Evolutionary conservation across 2,797 vertebrate genomes (phyloP), one percentile per base, ranked within the genome.

Genomic region (Tapera naevia): DNA sequence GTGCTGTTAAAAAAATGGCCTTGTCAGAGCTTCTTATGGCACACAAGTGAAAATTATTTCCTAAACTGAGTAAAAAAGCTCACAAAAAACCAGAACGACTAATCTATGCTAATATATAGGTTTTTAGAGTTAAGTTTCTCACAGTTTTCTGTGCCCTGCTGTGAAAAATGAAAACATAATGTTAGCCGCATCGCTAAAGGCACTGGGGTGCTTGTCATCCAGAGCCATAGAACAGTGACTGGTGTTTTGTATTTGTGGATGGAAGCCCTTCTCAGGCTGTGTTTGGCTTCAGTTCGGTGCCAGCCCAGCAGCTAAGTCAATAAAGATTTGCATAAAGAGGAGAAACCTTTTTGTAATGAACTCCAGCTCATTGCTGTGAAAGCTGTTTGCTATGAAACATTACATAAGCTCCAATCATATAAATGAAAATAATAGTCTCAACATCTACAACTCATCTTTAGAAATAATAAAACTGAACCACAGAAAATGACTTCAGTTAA

Each of bases 401-500:
- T 69, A 58, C 39, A 41, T 56, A 93, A 95, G n/a, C 27, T 11
- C 62, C 33, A 61, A 19, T 50, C 33, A 78, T 39, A 32, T 32
- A 78, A 88, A 65, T 43, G 7, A 60, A 65, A 71, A 33, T 75
- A 87, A 72, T 17, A 70, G 67, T 43, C 41, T 73, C 48, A 65
- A 48, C 70, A 70, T 39, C 69, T 83, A 62, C 64, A 80, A 51
- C 16, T 66, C 39, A 39, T 51, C 53, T 94, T 72, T 41, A 75
- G 73, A 86, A 95, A 85, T 80, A 92, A 79, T 70, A 67, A 57
- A 96, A 61, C 21, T 30, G 7, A 84, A 33, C 24, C 62, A 46
- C 50, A 88, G 62, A 92, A 91, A 91, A 75, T 54, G 2, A 57
- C 58, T 95, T 91, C 32, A 54, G 57, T 88, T 93, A 74, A 61